Percentiles rank a stretch among this genome's conserved stretches.
Evolutionary conservation across 2,888 invertebrate species (phyloP).

Genomic region (Cryptophagus acutangulus): DNA sequence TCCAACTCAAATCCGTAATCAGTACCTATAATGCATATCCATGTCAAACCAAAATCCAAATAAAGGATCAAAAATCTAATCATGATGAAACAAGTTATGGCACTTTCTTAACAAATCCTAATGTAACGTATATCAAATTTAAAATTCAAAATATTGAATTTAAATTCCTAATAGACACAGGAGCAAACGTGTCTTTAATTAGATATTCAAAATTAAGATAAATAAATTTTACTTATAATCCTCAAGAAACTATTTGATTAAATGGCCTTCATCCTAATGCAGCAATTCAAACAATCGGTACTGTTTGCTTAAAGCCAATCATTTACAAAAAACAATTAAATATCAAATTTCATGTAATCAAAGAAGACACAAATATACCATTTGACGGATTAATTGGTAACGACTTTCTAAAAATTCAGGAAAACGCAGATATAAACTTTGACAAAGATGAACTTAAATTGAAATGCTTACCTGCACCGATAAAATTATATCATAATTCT

Average conservation of each 20-base stretch:
- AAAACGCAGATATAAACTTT: slow-evolving; percentile 16
- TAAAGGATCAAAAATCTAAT: too few species aligned
- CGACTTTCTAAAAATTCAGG: too few species aligned
- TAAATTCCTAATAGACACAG: too few species aligned
- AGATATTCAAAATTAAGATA: slow-evolving; percentile 12
- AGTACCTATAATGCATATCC: too few species aligned
- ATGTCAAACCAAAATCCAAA: too few species aligned
- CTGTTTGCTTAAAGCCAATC: slow-evolving; percentile 5
- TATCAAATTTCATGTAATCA: slow-evolving; percentile 14
- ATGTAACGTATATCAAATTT: slow-evolving; percentile 4
- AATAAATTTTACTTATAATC: not conserved
- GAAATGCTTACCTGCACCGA: slow-evolving; percentile 5
- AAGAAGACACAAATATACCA: too few species aligned
- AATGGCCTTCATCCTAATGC: slow-evolving; percentile 11
- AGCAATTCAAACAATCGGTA: slow-evolving; percentile 12
- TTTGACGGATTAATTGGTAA: too few species aligned
- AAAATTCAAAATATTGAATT: too few species aligned
- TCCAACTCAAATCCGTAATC: too few species aligned
- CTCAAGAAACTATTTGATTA: slow-evolving; percentile 3
- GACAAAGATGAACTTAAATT: slow-evolving; percentile 9
- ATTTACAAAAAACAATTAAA: slow-evolving; percentile 5
- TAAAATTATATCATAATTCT: too few species aligned
- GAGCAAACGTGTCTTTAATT: slow-evolving; percentile 16
- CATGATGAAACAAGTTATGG: too few species aligned
- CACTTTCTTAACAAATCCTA: slow-evolving; percentile 6